Evolutionary conservation across 2,113 vertebrate species (phyloP), one percentile per base, ranked within the genome.

Genomic region (Echinops telfairi): DNA sequence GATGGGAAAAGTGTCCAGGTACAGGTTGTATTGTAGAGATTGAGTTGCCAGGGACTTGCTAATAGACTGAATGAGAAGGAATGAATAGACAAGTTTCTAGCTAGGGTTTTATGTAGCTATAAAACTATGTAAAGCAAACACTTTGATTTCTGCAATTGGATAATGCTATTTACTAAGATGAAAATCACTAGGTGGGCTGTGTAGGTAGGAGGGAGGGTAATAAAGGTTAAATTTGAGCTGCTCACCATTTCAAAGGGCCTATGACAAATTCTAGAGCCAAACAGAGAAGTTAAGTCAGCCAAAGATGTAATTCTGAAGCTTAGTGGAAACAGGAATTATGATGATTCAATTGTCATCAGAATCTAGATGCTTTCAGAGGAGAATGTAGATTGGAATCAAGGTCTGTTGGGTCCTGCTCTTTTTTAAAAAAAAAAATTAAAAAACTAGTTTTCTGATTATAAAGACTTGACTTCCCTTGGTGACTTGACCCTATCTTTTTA

Each of bases 191-290:
- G 22, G 3, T 23, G 43, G 86, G 58, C 27, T 3, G 10, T 82
- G 14, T 20, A 33, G 76, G 76, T 29, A 12, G 22, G 64, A 60
- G n/a, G 1, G 3, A 17, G 29, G 36, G 11, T 20, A 90, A 27
- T 73, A 68, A 80, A 40, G 89, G 47, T 7, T 71, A 60, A 78
- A 31, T 89, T 62, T 31, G 53, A 80, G 14, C 58, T 87, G 20
- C 38, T 88, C 78, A 29, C 83, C 75, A n/a, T 79, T 53, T 71
- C 40, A 38, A 66, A 27, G 64, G n/a, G 40, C 22, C 11, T 62
- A 64, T 80, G 90, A 66, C 17, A 38, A 96, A 77, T n/a, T 90
- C 29, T 83, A 17, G 19, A 43, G 53, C 22, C 62, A 71, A 89
- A 73, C 12, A 53, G 53, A 86, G 23, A 10, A 20, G 0, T 73